These are phyloP conservation scores for Apamea anceps DNA, from an alignment of 2,888 invertebrate species.

Conservation along the genomic window DNA sequence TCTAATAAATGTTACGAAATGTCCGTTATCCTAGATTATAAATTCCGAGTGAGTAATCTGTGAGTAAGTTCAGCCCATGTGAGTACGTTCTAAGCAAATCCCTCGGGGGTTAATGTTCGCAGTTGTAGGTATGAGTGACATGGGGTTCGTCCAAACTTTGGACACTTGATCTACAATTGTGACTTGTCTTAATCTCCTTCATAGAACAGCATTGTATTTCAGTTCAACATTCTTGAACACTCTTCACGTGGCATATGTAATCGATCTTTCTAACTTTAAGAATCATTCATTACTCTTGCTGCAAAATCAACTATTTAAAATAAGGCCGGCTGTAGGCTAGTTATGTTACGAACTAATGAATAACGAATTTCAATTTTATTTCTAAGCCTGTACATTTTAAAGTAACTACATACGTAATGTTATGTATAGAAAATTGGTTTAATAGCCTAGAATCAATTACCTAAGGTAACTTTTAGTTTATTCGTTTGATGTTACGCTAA, in stretches of 20 bases:
- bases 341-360: conserved; percentile 72
- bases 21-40: conserved; percentile 63
- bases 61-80: conserved; percentile 53
- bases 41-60: conserved; percentile 57
- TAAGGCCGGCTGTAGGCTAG: conserved; percentile 69
- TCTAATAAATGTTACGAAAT: conserved; percentile 68
- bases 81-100: conserved; percentile 53
- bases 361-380: conserved; percentile 80
- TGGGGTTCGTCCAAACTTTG: conserved; percentile 47
- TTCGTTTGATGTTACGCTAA: conserved; percentile 72
- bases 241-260: conserved; percentile 51
- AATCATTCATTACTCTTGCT: conserved; percentile 58
- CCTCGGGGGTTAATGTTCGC: conserved; percentile 44
- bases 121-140: conserved; percentile 51
- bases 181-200: conserved; percentile 42
- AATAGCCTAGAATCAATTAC: conserved; percentile 71
- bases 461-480: conserved; percentile 72
- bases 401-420: conserved; percentile 73
- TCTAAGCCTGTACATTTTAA: conserved; percentile 78
- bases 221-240: conserved; percentile 40
- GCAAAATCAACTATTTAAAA: conserved; percentile 59
- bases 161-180: conserved; percentile 56
- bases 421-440: conserved; percentile 72
- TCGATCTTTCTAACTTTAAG: conserved; percentile 61
- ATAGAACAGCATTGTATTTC: conserved; percentile 42